Evolutionary conservation across 2,113 vertebrate genomes (phyloP).

Genomic region (Corythornis vintsioides): DNA sequence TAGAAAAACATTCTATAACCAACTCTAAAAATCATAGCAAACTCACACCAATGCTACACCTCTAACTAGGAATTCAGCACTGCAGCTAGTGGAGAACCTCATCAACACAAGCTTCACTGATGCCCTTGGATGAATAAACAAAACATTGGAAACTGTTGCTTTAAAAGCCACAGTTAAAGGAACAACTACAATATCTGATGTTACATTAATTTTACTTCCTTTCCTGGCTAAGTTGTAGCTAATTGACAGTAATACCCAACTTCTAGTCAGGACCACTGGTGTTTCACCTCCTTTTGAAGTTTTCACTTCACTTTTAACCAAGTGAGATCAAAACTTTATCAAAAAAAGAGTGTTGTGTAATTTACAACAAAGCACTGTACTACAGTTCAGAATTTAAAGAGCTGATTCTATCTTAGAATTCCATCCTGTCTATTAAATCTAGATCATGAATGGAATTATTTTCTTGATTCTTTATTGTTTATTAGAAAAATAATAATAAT

Average conservation of each 20-base stretch:
- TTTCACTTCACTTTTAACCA: background rate
- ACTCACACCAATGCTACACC: background rate
- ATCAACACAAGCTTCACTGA: background rate
- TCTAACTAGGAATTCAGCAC: background rate
- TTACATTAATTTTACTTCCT: background rate
- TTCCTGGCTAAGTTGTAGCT: background rate
- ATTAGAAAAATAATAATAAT: background rate
- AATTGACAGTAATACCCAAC: background rate
- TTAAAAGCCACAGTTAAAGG: background rate
- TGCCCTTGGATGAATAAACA: background rate
- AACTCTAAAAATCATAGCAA: background rate
- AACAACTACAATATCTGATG: background rate
- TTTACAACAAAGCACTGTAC: background rate
- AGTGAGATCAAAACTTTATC: background rate
- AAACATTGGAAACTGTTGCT: background rate
- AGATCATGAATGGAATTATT: background rate
- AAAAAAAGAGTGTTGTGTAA: background rate
- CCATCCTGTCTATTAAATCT: background rate
- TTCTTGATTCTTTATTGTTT: background rate
- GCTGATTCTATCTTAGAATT: background rate
- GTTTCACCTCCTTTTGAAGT: background rate
- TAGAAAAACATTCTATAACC: background rate
- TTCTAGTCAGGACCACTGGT: background rate
- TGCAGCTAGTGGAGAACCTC: background rate
- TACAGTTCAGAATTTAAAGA: background rate